Percentiles rank a stretch among this genome's conserved stretches.
phyloP scores from a whole-genome alignment of 2,888 invertebrate species.

The Orthonevra nobilis region DNA sequence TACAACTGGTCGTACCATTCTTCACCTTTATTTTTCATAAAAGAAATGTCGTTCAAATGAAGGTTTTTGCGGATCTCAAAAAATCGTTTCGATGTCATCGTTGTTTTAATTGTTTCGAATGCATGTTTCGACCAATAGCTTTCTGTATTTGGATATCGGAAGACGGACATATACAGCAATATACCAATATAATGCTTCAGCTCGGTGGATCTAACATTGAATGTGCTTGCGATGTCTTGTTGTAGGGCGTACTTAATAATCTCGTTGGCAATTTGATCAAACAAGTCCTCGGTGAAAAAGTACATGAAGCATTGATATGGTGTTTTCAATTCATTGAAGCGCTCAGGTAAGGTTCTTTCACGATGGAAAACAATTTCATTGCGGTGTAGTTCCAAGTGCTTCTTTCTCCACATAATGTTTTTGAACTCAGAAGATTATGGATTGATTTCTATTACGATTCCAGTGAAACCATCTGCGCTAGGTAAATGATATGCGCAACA shows the following conservation, averaged over 20 bases:
- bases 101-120: neutral
- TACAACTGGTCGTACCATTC: no score
- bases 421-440: no score
- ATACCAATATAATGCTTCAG: no score
- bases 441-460: slow-evolving; percentile 4
- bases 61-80: slow-evolving; percentile 5
- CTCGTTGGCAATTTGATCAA: no score
- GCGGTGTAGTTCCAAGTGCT: slow-evolving; percentile 14
- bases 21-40: no score
- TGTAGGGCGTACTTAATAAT: slow-evolving; percentile 14
- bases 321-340: slow-evolving; percentile 2
- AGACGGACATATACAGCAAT: no score
- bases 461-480: slow-evolving; percentile 2
- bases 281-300: no score
- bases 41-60: no score
- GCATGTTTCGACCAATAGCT: no score
- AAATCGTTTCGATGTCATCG: slow-evolving; percentile 4
- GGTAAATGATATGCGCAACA: slow-evolving; percentile 9
- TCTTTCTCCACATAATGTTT: slow-evolving; percentile 17
- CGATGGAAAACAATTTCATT: slow-evolving; percentile 9
- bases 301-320: neutral
- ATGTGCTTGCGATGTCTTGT: neutral
- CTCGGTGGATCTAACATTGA: slow-evolving; percentile 6
- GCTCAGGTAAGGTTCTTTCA: slow-evolving; percentile 1
- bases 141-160: no score